Conservation (phyloP, 2,888 invertebrate species). For the Exocentrus adspersus region DNA sequence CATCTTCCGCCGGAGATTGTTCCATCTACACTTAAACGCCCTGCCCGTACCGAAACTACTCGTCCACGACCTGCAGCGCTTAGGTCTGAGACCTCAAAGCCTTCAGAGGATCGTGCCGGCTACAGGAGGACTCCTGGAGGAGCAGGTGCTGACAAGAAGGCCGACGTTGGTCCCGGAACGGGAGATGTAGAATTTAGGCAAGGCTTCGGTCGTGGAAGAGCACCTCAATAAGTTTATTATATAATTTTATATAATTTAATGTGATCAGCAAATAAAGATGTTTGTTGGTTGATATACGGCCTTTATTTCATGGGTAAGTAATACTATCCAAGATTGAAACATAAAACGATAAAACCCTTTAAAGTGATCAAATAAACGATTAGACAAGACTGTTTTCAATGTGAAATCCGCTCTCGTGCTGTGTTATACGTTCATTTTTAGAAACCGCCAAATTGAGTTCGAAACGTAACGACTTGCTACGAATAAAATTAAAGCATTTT, state of each 20-base stretch:
- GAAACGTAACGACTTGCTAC: too few species aligned
- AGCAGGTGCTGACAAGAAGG: constrained; percentile 87
- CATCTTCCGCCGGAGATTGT: constrained; percentile 99
- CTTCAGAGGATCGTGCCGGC: constrained; percentile 83
- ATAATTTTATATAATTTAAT: constrained; percentile 21
- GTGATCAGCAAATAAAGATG: constrained; percentile 9
- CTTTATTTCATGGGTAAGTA: neutral
- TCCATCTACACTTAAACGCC: constrained; percentile 95
- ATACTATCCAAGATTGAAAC: too few species aligned
- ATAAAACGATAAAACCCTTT: too few species aligned
- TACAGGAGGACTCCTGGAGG: constrained; percentile 82
- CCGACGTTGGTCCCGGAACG: constrained; percentile 96
- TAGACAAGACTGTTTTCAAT: too few species aligned
- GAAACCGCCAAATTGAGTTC: too few species aligned
- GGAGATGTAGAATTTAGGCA: constrained; percentile 90
- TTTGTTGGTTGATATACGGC: constrained; percentile 7
- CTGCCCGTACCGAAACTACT: constrained; percentile 85
- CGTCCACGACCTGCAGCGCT: constrained; percentile 79
- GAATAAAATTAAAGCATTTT: too few species aligned
- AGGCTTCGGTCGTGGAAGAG: constrained; percentile 81
- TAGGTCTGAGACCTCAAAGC: constrained; percentile 74
- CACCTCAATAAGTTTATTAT: constrained; percentile 65
- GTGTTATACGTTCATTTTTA: too few species aligned
- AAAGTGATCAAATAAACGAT: too few species aligned
- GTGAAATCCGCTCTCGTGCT: too few species aligned